Percentiles rank a stretch among this genome's conserved stretches.
phyloP scores from a whole-genome alignment of 2,797 vertebrate genomes.

The Oceanodroma leucorhoa region DNA sequence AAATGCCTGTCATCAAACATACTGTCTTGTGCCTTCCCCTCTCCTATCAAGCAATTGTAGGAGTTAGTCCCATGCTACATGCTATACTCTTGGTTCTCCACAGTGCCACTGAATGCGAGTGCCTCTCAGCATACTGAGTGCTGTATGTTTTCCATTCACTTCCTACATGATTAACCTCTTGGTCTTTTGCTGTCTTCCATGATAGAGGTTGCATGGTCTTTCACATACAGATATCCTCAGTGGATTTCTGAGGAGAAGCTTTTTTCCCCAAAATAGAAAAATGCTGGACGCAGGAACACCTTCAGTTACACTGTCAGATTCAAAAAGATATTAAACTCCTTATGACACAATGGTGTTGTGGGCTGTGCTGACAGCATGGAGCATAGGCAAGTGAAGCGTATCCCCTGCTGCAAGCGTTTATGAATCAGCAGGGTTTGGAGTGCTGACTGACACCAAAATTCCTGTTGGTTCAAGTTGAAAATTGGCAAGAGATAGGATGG shows the following conservation, averaged over 20 bases:
- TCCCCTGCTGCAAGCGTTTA: neutral
- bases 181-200: neutral
- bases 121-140: neutral
- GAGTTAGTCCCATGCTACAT: neutral
- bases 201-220: neutral
- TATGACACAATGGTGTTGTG: neutral
- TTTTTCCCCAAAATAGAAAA: neutral
- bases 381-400: neutral
- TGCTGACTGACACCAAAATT: neutral
- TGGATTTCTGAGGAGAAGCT: neutral
- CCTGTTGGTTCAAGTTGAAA: neutral
- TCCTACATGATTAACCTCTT: neutral
- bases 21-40: neutral
- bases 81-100: neutral
- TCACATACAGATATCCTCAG: neutral
- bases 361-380: neutral
- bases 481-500: neutral
- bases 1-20: constrained; percentile 29
- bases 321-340: neutral
- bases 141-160: neutral
- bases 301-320: neutral
- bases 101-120: neutral
- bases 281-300: neutral
- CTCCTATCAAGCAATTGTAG: neutral
- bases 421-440: neutral